Percentiles rank a stretch among this genome's conserved stretches.
Evolutionary conservation across 2,113 vertebrate genomes (phyloP).

Genomic region (Pterocles gutturalis): DNA sequence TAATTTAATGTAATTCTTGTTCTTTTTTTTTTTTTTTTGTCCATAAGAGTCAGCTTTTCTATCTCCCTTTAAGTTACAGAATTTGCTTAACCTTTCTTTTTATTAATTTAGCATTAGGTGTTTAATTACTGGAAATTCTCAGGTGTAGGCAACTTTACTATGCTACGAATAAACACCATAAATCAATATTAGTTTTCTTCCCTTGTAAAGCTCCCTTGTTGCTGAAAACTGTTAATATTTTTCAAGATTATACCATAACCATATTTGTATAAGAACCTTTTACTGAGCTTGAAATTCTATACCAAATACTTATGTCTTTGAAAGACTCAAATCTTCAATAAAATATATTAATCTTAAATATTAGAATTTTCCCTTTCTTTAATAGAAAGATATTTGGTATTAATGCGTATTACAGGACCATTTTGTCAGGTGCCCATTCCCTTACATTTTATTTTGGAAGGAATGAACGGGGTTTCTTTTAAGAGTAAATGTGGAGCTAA

Average conservation of each 20-base stretch:
- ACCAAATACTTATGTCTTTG: conserved; percentile 39
- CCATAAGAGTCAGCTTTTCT: background rate
- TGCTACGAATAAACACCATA: background rate
- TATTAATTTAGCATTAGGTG: background rate
- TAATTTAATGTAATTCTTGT: background rate
- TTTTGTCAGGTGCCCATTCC: background rate
- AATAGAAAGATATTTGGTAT: background rate
- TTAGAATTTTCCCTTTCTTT: conserved; percentile 34
- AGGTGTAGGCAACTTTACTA: conserved; percentile 48
- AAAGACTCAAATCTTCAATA: conserved; percentile 55
- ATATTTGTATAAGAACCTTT: conserved; percentile 42
- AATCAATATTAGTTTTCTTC: conserved; percentile 34
- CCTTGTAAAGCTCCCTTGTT: background rate
- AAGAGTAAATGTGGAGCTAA: background rate
- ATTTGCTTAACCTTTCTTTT: background rate
- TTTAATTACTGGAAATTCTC: conserved; percentile 46
- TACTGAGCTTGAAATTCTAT: conserved; percentile 37
- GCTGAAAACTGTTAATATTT: conserved; percentile 41
- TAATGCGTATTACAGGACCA: background rate
- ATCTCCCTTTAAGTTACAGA: background rate
- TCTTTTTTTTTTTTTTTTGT: background rate
- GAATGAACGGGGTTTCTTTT: background rate
- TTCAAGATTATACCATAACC: conserved; percentile 13
- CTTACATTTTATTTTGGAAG: background rate
- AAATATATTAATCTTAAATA: background rate